These are phyloP conservation scores for Xenopus borealis DNA, from an alignment of 2,113 vertebrate genomes.

Conservation along the genomic window DNA sequence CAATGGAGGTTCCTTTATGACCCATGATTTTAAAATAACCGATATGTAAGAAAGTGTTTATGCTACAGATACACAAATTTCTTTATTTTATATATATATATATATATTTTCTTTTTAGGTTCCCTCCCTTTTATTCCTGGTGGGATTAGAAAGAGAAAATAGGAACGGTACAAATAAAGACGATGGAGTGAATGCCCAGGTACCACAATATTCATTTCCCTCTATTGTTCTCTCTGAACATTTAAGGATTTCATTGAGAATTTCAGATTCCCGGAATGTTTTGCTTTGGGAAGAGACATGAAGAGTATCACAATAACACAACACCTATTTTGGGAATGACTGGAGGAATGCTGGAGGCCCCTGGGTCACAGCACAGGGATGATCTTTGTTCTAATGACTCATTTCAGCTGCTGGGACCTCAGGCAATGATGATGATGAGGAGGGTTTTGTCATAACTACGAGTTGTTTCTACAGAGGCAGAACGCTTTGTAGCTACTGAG, in stretches of 20 bases:
- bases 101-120: no score
- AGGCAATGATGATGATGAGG: neutral
- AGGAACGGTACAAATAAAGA: no score
- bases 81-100: no score
- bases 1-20: no score
- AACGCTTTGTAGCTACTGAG: neutral
- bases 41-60: no score
- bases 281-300: slow-evolving; percentile 41
- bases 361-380: slow-evolving; percentile 15
- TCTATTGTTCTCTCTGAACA: neutral
- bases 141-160: no score
- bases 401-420: slow-evolving; percentile 38
- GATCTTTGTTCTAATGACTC: slow-evolving; percentile 41
- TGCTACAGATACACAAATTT: no score
- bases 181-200: neutral
- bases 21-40: no score
- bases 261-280: slow-evolving; percentile 46
- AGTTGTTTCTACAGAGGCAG: neutral
- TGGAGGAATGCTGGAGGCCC: slow-evolving; percentile 52
- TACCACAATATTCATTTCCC: neutral
- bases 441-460: slow-evolving; percentile 37
- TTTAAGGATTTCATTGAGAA: slow-evolving; percentile 47
- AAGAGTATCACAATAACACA: slow-evolving; percentile 49
- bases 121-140: no score
- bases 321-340: slow-evolving; percentile 51